Evolutionary conservation across 2,888 invertebrate genomes (phyloP).

Genomic region (Proisotoma minuta): DNA sequence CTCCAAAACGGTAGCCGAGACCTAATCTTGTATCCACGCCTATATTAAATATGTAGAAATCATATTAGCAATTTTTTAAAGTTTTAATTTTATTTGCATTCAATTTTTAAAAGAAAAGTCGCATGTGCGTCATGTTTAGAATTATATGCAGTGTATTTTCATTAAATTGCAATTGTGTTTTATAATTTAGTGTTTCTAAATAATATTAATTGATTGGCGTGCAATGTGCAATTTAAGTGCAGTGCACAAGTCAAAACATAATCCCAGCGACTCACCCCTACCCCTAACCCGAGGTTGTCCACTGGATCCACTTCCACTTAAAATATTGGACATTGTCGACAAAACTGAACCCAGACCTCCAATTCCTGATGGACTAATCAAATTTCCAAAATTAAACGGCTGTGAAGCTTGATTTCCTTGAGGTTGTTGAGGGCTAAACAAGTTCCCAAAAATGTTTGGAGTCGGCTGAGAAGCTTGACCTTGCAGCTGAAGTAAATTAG

Average conservation of each 20-base stretch:
- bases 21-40: constrained; percentile 47
- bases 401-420: neutral
- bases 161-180: too few relatives aligned
- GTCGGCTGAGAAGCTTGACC: constrained; percentile 4
- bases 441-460: neutral
- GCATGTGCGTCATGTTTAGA: too few relatives aligned
- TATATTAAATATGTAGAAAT: constrained; percentile 20
- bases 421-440: neutral
- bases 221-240: neutral
- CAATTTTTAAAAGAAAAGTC: too few relatives aligned
- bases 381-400: neutral
- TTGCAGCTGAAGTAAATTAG: constrained; percentile 7
- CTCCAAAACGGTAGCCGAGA: constrained; percentile 45
- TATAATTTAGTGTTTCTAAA: too few relatives aligned
- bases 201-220: too few relatives aligned
- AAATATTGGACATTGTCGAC: constrained; percentile 30
- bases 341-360: constrained; percentile 35
- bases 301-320: constrained; percentile 34
- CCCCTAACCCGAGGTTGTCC: constrained; percentile 45
- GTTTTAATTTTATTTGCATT: too few relatives aligned
- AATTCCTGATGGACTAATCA: too few relatives aligned
- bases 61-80: too few relatives aligned
- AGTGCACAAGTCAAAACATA: too few relatives aligned
- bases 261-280: constrained; percentile 22
- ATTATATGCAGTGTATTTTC: too few relatives aligned